Conservation (phyloP, 2,113 vertebrate species). For the Pavo muticus region DNA sequence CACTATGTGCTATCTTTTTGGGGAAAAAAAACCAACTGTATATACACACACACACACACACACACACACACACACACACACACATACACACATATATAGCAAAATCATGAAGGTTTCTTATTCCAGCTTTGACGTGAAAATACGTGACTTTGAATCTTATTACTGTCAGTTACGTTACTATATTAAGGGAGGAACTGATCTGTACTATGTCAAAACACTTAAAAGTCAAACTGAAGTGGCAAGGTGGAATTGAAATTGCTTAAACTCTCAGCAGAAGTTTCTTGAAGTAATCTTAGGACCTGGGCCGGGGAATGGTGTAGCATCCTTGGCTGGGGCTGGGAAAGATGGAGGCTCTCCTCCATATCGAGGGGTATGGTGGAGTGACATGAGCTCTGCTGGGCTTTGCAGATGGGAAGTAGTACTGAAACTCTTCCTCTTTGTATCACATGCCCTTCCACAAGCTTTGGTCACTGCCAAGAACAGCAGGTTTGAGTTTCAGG, state of each 20-base stretch:
- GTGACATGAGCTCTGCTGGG: too few relatives aligned
- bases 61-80: too few relatives aligned
- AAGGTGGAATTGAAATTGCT: not conserved
- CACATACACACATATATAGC: not conserved
- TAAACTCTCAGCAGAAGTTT: not conserved
- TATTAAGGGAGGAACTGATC: not conserved
- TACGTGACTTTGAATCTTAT: not conserved
- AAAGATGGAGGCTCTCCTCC: not conserved
- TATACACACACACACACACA: too few relatives aligned
- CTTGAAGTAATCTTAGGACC: not conserved
- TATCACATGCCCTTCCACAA: rapidly evolving
- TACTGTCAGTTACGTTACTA: not conserved
- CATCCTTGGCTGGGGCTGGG: not conserved
- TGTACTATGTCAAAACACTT: not conserved
- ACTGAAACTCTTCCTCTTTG: not conserved
- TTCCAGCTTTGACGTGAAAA: not conserved
- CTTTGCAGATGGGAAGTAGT: not conserved
- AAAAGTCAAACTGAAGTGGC: not conserved
- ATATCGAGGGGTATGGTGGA: not conserved
- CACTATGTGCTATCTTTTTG: not conserved
- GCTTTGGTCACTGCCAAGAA: not conserved
- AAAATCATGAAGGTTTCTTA: not conserved
- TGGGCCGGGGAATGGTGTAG: not conserved
- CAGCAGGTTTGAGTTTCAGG: rapidly evolving
- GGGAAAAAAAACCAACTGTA: not conserved